Conservation (phyloP, 1,140 invertebrate genomes). For the Onthophagus taurus region DNA sequence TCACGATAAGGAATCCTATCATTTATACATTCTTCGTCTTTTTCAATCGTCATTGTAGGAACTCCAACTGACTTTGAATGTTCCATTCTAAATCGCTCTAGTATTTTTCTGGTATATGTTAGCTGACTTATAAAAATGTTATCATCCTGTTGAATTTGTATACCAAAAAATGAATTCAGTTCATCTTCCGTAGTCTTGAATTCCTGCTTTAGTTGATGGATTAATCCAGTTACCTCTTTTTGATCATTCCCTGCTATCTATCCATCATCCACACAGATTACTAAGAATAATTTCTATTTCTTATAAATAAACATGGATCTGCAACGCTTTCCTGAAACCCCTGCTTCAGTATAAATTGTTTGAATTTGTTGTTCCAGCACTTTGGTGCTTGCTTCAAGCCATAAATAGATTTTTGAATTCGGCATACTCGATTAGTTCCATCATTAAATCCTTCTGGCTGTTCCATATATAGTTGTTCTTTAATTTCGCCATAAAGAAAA, state of each 20-base stretch:
- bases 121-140: too few species aligned
- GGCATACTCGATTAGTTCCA: conserved; percentile 23
- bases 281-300: conserved; percentile 1
- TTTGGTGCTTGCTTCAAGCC: conserved; percentile 33
- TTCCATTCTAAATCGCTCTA: too few species aligned
- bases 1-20: too few species aligned
- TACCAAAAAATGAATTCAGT: too few species aligned
- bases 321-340: conserved; percentile 20
- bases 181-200: too few species aligned
- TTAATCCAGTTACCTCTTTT: too few species aligned
- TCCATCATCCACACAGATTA: conserved; percentile 10
- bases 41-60: too few species aligned
- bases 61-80: too few species aligned
- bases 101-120: too few species aligned
- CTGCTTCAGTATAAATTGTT: conserved; percentile 19
- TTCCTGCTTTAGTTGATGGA: too few species aligned
- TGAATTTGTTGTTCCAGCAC: conserved; percentile 28
- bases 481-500: conserved; percentile 37
- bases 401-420: conserved; percentile 34
- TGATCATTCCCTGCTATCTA: conserved; percentile 8
- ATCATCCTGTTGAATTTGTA: too few species aligned
- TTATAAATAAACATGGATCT: conserved; percentile 25
- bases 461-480: conserved; percentile 38
- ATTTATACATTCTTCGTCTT: too few species aligned
- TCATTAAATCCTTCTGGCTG: conserved; percentile 34